A percentile compares a stretch with the other conserved stretches of the same genome.
Evolutionary conservation across 2,113 vertebrate species (phyloP).

Genomic region (Corynorhinus townsendii): DNA sequence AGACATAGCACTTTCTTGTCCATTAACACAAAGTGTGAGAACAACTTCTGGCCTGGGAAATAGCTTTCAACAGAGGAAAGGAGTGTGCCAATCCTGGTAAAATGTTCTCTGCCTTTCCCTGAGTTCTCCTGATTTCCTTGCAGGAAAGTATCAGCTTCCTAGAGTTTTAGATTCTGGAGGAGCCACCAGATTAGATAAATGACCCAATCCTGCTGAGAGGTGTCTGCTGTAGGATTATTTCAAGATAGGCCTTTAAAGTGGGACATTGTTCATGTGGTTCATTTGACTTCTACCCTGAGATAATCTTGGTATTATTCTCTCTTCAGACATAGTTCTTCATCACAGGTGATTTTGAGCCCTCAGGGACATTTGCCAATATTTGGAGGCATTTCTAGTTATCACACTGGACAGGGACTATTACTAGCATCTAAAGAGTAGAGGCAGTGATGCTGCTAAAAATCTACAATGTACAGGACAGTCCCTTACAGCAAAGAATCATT

Average conservation of each 20-base stretch:
- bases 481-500: not conserved
- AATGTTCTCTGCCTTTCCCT: not conserved
- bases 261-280: not conserved
- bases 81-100: not conserved
- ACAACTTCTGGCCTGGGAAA: not conserved
- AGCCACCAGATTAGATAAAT: not conserved
- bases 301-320: not conserved
- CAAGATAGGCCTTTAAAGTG: not conserved
- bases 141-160: not conserved
- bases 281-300: not conserved
- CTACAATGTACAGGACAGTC: not conserved
- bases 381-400: not conserved
- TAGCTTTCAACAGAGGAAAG: not conserved
- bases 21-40: not conserved
- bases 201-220: not conserved
- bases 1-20: not conserved
- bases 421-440: not conserved
- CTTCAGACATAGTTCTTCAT: not conserved
- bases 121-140: not conserved
- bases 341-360: not conserved
- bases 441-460: not conserved
- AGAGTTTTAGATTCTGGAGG: not conserved
- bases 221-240: not conserved
- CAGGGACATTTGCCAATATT: not conserved
- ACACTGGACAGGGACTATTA: too few relatives aligned